phyloP scores from a whole-genome alignment of 2,888 invertebrate species.

The Drosophila aldrichi region DNA sequence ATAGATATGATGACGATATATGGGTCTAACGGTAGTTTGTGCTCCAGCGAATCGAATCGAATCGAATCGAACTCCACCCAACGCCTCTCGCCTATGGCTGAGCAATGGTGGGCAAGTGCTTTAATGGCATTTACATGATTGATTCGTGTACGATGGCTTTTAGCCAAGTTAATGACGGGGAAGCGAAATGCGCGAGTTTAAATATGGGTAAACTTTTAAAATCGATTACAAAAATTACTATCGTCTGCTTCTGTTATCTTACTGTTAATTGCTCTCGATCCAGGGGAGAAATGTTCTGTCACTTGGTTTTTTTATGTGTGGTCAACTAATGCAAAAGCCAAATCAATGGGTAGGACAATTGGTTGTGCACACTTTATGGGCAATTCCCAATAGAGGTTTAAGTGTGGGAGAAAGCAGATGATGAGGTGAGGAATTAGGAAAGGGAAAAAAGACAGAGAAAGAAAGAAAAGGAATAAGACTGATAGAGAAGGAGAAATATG shows the following conservation, averaged over 20 bases:
- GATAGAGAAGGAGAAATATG: not conserved
- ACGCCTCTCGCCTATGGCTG: not conserved
- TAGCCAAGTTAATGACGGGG: slow-evolving; percentile 57
- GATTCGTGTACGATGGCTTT: slow-evolving; percentile 54
- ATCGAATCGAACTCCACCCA: slow-evolving; percentile 13
- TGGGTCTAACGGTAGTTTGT: slow-evolving; percentile 44
- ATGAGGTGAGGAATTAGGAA: not conserved
- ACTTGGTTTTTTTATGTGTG: not conserved
- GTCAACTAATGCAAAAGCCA: not conserved
- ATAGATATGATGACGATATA: slow-evolving; percentile 1
- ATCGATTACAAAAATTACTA: slow-evolving; percentile 54
- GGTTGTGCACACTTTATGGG: not conserved
- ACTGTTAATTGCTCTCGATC: not conserved
- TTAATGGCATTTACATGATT: slow-evolving; percentile 72
- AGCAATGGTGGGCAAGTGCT: slow-evolving; percentile 12
- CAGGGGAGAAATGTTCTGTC: not conserved
- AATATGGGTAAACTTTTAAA: slow-evolving; percentile 40
- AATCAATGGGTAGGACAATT: not conserved
- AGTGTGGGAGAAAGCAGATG: too few relatives aligned
- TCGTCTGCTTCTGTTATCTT: slow-evolving; percentile 34
- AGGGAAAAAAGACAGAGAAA: too few relatives aligned
- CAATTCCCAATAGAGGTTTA: not conserved
- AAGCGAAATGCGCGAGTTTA: not conserved
- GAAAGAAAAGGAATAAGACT: not conserved
- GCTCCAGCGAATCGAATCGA: slow-evolving; percentile 44